Evolutionary conservation across 1,140 invertebrate species (phyloP), one percentile per base, ranked within the genome.

Genomic region (Drosophila orosa): DNA sequence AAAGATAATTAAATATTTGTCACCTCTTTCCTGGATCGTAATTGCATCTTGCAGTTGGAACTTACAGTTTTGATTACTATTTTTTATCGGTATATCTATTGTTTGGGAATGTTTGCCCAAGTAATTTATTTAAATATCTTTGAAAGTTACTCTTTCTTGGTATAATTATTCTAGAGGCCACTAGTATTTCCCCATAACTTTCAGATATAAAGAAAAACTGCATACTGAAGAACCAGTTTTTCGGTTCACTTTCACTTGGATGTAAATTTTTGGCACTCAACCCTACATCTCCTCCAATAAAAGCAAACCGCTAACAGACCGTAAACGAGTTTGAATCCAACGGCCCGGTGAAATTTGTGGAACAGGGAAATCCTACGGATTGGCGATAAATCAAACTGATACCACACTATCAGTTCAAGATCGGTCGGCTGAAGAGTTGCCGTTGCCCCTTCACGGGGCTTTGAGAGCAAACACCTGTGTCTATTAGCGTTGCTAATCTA

Each of bases 341-440:
- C 31, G 19, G 54, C 4, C 15, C 25, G 24, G 60, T 62, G 60
- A 62, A 62, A 62, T 40, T 62, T 29, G 56, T 60, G 25, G 35
- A 2, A 27, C 60, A 59, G 60, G 60, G 27, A 63, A 63, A 63
- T 60, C 60, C 60, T 63, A 60, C 39, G 60, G n/a, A 61, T 60
- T 35, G 35, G 25, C 27, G 35, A 63, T 63, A 63, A 63, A 60
- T 63, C 19, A 60, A 40, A 22, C 55, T 63, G 35, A 63, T 63
- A 60, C 56, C 55, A 40, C 29, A 29, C n/a, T 63, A 60, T 60
- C 35, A 31, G 25, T 31, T 9, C 19, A 29, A 63, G 55, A 63
- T 62, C 60, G 24, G 44, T 22, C 22, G 44, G 22, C 1, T 13
- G 15, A n/a, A n/a, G 24, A 13, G n/a, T 5, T 17, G 19, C 31